Base-by-base conservation (phyloP, 1,140 invertebrate genomes). In the Aphis craccivora region DNA sequence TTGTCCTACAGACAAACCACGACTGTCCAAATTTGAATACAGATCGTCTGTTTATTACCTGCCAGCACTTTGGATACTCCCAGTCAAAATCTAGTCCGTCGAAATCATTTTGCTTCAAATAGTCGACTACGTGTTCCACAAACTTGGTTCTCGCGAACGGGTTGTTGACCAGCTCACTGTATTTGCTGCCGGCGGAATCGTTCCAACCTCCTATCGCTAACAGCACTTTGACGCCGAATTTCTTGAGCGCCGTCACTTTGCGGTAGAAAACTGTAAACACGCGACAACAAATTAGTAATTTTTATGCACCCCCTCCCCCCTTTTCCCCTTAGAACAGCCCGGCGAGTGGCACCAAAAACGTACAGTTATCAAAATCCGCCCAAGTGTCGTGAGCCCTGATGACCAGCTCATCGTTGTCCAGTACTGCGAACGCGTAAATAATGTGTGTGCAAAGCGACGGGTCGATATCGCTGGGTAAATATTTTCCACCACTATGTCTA, bases 51-150 rank as follows among this genome's bases (percentile, higher is more conserved):
- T 25, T 91, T 67, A 30, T 95, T 94, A 97, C 97, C 95, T 97
- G 96, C 96, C 96, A 97, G 94, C 97, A 97, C 94, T 96, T 96
- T 3, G 97, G 97, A 95, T 97, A 97, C 94, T 97, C 97, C 96
- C 96, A 97, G 94, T 97, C 96, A 22, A 97, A 94, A 95, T 97
- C 96, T 6, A 97, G 94, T 8, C 96, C 96, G 94, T 97, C 96
- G 94, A 97, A 97, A 35, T 95, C 95, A 93, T 96, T 96, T 91
- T 96, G 96, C 87, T 95, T 95, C 91, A 97, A 95, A 93, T 97
- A 96, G 53, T 95, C 94, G 6, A 96, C 94, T 25, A 96, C 96
- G 76, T 96, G 95, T 1, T 95, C 93, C 45, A 96, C 95, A 94
- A 97, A 97, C 93, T 94, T 95, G 48, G 94, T 94, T 43, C 97